These are phyloP conservation scores for Xanthia togata DNA, from an alignment of 2,888 invertebrate genomes.

Conservation along the genomic window DNA sequence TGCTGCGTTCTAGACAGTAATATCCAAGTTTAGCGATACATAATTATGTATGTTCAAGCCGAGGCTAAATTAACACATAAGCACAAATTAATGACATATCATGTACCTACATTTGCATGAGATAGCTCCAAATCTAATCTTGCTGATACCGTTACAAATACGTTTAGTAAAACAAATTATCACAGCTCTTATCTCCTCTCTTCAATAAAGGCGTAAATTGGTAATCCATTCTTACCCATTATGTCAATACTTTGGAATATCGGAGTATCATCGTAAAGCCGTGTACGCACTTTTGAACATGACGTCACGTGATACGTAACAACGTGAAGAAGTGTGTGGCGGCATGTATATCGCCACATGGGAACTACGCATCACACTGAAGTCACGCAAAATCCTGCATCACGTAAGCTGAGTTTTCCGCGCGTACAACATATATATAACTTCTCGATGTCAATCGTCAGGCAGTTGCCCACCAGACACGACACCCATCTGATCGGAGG, in stretches of 20 bases:
- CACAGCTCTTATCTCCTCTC: slow-evolving; percentile 25
- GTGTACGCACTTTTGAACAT: slow-evolving; percentile 7
- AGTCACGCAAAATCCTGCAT: too few species aligned
- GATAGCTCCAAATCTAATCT: slow-evolving; percentile 41
- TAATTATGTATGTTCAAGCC: background rate
- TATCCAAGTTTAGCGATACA: background rate
- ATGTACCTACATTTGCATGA: slow-evolving; percentile 34
- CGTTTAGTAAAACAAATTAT: slow-evolving; percentile 52
- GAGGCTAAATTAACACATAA: slow-evolving; percentile 13
- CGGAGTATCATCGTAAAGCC: slow-evolving; percentile 55
- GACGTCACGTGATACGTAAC: background rate
- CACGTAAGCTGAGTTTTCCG: too few species aligned
- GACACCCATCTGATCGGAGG: too few species aligned
- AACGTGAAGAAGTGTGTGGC: slow-evolving; percentile 1
- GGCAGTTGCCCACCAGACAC: too few species aligned
- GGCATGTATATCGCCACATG: too few species aligned
- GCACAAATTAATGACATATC: slow-evolving; percentile 14
- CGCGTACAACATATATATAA: too few species aligned
- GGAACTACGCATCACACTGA: too few species aligned
- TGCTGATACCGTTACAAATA: slow-evolving; percentile 29
- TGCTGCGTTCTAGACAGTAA: background rate
- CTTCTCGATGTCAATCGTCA: too few species aligned
- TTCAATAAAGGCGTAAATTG: slow-evolving; percentile 48
- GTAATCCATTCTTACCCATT: slow-evolving; percentile 42
- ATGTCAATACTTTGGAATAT: slow-evolving; percentile 44